Evolutionary conservation across 2,113 vertebrate species (phyloP).

Genomic region (Antigone vipio): DNA sequence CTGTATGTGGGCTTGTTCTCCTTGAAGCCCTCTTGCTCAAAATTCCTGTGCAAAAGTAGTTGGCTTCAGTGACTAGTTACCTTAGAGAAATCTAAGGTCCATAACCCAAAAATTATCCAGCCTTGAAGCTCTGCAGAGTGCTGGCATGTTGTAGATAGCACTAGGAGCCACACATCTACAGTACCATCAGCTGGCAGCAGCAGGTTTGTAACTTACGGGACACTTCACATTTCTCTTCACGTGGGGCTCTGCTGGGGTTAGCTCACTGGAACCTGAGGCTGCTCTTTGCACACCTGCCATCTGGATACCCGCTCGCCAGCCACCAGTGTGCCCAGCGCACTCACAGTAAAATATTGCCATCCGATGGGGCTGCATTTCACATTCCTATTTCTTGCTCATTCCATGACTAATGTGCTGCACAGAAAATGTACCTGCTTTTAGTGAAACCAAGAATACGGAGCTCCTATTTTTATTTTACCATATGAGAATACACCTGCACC

Average conservation of each 20-base stretch:
- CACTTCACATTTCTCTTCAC: neutral
- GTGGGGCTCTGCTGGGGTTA: neutral
- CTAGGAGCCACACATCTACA: neutral
- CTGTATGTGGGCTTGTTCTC: neutral
- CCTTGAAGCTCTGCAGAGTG: neutral
- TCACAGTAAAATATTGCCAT: neutral
- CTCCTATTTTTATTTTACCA: neutral
- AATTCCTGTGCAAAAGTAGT: neutral
- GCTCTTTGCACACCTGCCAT: neutral
- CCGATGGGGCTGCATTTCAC: neutral
- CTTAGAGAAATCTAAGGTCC: neutral
- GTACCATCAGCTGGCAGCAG: neutral
- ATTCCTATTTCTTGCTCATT: neutral
- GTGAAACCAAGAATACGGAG: neutral
- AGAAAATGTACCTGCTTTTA: neutral
- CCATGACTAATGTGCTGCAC: neutral
- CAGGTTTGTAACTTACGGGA: neutral
- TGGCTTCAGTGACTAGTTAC: neutral
- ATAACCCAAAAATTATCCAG: neutral
- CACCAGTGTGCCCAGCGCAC: neutral
- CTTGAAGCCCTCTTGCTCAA: neutral
- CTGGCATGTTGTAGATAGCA: neutral
- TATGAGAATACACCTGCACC: neutral
- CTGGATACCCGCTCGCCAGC: accelerated
- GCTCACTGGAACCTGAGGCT: neutral